phyloP scores from a whole-genome alignment of 2,113 vertebrate genomes.

The Uropsilus gracilis region DNA sequence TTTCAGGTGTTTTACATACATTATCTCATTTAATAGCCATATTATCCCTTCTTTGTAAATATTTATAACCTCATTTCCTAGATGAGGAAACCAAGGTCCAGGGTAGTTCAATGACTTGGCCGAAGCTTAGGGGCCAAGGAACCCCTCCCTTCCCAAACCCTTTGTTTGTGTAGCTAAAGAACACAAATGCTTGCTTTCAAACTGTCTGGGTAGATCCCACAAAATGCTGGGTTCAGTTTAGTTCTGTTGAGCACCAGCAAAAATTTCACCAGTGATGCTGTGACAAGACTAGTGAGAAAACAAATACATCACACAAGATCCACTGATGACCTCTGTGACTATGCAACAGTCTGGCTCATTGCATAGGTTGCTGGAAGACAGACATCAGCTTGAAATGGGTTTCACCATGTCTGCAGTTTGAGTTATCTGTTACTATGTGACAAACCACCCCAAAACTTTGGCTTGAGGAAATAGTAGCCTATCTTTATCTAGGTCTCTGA shows the following conservation, averaged over 20 bases:
- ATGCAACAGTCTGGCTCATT: background rate
- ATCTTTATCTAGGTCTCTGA: background rate
- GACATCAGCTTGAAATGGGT: background rate
- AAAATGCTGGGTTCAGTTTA: background rate
- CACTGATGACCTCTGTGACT: no score
- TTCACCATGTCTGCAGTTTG: background rate
- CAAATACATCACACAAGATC: background rate
- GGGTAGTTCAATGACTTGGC: background rate
- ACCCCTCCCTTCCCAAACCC: no score
- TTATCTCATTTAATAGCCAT: background rate
- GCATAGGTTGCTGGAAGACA: background rate
- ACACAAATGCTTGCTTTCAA: background rate
- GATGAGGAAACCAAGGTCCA: background rate
- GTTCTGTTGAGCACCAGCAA: background rate
- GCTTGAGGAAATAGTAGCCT: no score
- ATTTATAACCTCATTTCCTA: background rate
- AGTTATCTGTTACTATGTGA: no score
- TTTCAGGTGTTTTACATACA: background rate
- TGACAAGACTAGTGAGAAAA: background rate
- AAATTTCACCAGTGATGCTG: background rate
- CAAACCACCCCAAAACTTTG: no score
- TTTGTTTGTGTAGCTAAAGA: background rate
- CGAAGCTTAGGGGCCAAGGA: background rate
- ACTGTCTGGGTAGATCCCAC: background rate
- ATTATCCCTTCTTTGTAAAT: background rate